A percentile compares a stretch with the other conserved stretches of the same genome.
Evolutionary conservation across 2,888 invertebrate species (phyloP).

Genomic region (Meteorus cinctellus): DNA sequence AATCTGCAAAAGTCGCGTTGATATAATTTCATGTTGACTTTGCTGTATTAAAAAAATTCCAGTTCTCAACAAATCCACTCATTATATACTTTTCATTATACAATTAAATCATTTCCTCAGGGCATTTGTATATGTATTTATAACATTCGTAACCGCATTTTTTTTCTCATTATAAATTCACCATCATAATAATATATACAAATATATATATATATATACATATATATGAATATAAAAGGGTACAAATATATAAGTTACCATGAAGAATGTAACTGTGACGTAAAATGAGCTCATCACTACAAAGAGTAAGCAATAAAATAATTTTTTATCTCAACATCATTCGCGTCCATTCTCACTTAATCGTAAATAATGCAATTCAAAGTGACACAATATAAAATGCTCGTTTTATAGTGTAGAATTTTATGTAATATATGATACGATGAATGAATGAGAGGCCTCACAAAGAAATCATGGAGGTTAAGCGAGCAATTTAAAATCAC

Average conservation of each 20-base stretch:
- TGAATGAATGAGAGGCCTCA: conserved; percentile 30
- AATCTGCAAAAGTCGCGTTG: no score
- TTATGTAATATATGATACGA: conserved; percentile 12
- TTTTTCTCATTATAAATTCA: not conserved
- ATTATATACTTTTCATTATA: no score
- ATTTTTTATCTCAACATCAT: not conserved
- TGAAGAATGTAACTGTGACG: not conserved
- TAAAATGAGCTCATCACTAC: conserved; percentile 3
- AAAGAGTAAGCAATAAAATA: not conserved
- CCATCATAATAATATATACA: not conserved
- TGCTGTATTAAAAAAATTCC: no score
- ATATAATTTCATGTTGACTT: no score
- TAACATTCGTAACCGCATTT: not conserved
- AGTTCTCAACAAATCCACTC: no score
- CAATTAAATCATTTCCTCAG: not conserved
- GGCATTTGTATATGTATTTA: not conserved
- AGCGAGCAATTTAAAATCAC: conserved; percentile 39
- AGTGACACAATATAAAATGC: conserved; percentile 10
- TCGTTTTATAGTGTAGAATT: not conserved
- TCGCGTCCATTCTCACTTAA: not conserved
- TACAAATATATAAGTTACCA: not conserved
- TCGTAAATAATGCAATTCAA: conserved; percentile 21
- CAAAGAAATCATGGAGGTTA: conserved; percentile 26
- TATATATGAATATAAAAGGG: not conserved
- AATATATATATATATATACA: not conserved